These are phyloP conservation scores for Metopia argyrocephala DNA, from an alignment of 2,888 invertebrate genomes.

Conservation along the genomic window DNA sequence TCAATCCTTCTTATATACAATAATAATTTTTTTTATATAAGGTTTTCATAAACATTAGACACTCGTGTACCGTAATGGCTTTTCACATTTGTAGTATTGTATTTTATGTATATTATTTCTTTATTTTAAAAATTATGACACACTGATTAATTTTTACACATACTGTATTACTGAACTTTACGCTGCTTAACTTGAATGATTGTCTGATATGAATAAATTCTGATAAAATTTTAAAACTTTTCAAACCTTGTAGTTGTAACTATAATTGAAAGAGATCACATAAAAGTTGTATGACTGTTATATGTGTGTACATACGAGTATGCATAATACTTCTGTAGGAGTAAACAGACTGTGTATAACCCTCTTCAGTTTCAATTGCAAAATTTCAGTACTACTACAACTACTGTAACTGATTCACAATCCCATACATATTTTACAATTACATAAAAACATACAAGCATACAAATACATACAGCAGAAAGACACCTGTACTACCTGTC, in stretches of 20 bases:
- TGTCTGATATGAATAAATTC: too few species aligned
- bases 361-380: background rate
- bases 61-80: too few species aligned
- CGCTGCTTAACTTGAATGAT: too few species aligned
- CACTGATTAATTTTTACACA: too few species aligned
- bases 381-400: background rate
- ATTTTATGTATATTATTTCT: too few species aligned
- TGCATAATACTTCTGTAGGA: constrained; percentile 7
- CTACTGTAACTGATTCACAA: background rate
- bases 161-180: too few species aligned
- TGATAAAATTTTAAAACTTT: too few species aligned
- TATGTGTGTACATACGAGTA: background rate
- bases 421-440: background rate
- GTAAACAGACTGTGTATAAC: constrained; percentile 51
- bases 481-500: constrained; percentile 37
- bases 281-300: background rate
- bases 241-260: background rate
- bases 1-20: too few species aligned
- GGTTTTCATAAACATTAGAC: too few species aligned
- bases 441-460: background rate
- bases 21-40: too few species aligned
- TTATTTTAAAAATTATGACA: too few species aligned
- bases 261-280: constrained; percentile 1
- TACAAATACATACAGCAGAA: background rate
- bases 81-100: too few species aligned